Evolutionary conservation across 2,888 invertebrate species (phyloP).

Genomic region (Pollenia griseotomentosa): DNA sequence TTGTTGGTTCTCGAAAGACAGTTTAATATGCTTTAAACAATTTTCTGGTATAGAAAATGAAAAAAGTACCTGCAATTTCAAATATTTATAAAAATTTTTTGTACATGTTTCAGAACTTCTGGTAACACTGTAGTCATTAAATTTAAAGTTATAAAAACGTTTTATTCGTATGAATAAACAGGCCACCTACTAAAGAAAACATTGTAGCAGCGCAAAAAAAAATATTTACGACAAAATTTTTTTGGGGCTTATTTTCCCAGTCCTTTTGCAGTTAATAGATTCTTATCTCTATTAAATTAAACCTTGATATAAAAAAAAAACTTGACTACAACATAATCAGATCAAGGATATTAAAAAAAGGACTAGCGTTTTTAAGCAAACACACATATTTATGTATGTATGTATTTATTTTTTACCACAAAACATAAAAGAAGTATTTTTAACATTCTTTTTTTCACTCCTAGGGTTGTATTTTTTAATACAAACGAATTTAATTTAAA

Average conservation of each 20-base stretch:
- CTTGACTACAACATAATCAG: constrained; percentile 1
- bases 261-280: background rate
- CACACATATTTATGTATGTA: background rate
- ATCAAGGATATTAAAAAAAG: constrained; percentile 5
- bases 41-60: too few species aligned
- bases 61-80: too few species aligned
- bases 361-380: background rate
- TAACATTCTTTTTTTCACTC: too few species aligned
- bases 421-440: background rate
- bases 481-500: too few species aligned
- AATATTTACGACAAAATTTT: background rate
- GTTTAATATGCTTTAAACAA: too few species aligned
- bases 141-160: constrained; percentile 7
- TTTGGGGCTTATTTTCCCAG: background rate
- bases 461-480: too few species aligned
- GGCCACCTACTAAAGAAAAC: background rate
- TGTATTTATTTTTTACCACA: background rate
- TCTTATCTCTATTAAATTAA: background rate
- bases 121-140: background rate
- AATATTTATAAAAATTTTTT: too few species aligned
- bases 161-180: background rate
- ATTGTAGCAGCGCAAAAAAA: background rate
- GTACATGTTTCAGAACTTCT: too few species aligned
- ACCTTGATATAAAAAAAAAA: constrained; percentile 3
- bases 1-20: too few species aligned